phyloP scores from a whole-genome alignment of 2,113 vertebrate genomes.

The Psittacula cyanocephala region DNA sequence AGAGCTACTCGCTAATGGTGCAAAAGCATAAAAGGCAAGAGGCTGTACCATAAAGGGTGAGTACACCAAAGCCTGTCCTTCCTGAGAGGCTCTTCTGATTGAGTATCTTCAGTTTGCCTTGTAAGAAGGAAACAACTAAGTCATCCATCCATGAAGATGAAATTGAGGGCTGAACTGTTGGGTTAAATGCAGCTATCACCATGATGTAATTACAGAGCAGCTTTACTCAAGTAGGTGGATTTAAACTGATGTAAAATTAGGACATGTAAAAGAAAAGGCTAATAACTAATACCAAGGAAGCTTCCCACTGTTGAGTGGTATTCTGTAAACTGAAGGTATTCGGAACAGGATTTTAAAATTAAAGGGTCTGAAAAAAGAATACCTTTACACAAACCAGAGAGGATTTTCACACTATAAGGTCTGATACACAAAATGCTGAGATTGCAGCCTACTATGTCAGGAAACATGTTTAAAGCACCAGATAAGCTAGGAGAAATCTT shows the following conservation, averaged over 20 bases:
- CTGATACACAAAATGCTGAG: background rate
- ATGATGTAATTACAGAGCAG: background rate
- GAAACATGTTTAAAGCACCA: background rate
- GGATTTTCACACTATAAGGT: background rate
- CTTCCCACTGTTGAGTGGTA: background rate
- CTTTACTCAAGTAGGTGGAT: background rate
- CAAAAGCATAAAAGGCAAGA: background rate
- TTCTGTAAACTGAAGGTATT: background rate
- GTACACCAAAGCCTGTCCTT: background rate
- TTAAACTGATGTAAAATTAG: background rate
- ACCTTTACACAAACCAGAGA: background rate
- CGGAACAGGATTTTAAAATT: background rate
- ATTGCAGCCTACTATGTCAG: background rate
- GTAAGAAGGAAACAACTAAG: background rate
- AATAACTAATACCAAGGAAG: background rate
- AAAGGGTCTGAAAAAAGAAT: background rate
- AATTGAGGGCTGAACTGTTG: background rate
- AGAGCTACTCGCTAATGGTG: too few species aligned
- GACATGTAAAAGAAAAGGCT: background rate
- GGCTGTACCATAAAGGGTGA: background rate
- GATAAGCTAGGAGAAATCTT: background rate
- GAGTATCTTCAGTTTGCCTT: background rate
- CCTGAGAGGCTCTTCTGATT: background rate
- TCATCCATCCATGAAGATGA: background rate
- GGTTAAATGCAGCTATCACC: background rate